phyloP scores from a whole-genome alignment of 2,888 invertebrate species.

The Dorcus hopei region DNA sequence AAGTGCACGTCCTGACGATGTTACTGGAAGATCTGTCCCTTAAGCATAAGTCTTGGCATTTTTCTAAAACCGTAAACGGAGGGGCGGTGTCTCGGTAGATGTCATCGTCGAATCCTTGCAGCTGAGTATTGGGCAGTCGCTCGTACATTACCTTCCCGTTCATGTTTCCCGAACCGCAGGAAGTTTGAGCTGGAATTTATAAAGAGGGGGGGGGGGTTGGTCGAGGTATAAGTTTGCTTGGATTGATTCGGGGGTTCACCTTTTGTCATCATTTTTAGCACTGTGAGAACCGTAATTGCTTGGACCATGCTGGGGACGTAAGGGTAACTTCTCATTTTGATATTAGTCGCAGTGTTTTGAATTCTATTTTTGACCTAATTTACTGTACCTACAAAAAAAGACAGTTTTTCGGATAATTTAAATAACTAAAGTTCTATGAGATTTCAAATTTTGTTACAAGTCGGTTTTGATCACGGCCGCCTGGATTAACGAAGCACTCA shows the following conservation, averaged over 20 bases:
- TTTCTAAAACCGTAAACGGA: constrained; percentile 83
- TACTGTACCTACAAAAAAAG: constrained; percentile 29
- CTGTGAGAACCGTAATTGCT: constrained; percentile 80
- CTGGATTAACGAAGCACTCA: too few species aligned
- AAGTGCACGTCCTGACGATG: constrained; percentile 79
- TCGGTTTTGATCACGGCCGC: too few species aligned
- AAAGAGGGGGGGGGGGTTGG: neutral
- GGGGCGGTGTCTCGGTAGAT: constrained; percentile 81
- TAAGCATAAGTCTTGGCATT: constrained; percentile 79
- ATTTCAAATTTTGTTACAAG: too few species aligned
- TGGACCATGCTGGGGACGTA: constrained; percentile 70
- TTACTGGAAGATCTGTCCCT: constrained; percentile 78
- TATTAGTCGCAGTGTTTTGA: constrained; percentile 17
- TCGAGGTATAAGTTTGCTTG: neutral
- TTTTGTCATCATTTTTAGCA: constrained; percentile 77
- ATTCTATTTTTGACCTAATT: constrained; percentile 47
- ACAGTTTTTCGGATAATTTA: too few species aligned
- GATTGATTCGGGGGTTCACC: constrained; percentile 53
- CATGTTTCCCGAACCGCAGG: constrained; percentile 80
- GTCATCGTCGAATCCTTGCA: constrained; percentile 87
- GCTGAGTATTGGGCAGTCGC: constrained; percentile 81
- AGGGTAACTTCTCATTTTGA: constrained; percentile 60
- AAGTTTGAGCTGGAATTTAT: constrained; percentile 71
- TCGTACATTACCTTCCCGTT: constrained; percentile 82
- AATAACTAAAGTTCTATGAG: too few species aligned